Conservation (phyloP, 2,113 vertebrate genomes). For the Halcyon malimbica region DNA sequence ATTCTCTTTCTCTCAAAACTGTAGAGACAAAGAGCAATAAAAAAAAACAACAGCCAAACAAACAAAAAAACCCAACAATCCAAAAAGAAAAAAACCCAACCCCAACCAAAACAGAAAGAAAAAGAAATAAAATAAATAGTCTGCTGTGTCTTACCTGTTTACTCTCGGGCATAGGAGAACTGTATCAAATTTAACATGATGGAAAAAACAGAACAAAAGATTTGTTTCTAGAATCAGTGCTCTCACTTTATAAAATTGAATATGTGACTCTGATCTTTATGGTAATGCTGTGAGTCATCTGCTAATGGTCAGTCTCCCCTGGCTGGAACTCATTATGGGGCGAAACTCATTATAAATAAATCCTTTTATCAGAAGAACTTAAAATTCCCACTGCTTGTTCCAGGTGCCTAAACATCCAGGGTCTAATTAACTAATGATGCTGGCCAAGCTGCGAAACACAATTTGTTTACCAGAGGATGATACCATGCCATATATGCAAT, state of each 20-base stretch:
- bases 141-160: slow-evolving; percentile 15
- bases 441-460: slow-evolving; percentile 16
- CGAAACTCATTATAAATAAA: slow-evolving; percentile 66
- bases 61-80: too few species aligned
- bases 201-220: slow-evolving; percentile 12
- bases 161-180: slow-evolving; percentile 5
- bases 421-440: slow-evolving; percentile 66
- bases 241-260: not conserved
- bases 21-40: slow-evolving; percentile 37
- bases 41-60: not conserved
- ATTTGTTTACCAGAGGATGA: slow-evolving; percentile 17
- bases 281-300: slow-evolving; percentile 39
- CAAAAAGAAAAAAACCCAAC: too few species aligned
- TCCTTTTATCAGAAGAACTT: slow-evolving; percentile 65
- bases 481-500: not conserved
- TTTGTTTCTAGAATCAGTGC: slow-evolving; percentile 1
- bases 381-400: slow-evolving; percentile 52
- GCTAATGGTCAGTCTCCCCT: slow-evolving; percentile 30
- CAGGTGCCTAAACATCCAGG: slow-evolving; percentile 54
- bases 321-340: slow-evolving; percentile 38
- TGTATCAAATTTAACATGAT: not conserved
- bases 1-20: slow-evolving; percentile 30
- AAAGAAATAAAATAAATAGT: slow-evolving; percentile 13
- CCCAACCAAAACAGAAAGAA: too few species aligned
- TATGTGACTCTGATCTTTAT: slow-evolving; percentile 21